phyloP scores from a whole-genome alignment of 2,797 vertebrate species.

The Lindbergichthys nudifrons region DNA sequence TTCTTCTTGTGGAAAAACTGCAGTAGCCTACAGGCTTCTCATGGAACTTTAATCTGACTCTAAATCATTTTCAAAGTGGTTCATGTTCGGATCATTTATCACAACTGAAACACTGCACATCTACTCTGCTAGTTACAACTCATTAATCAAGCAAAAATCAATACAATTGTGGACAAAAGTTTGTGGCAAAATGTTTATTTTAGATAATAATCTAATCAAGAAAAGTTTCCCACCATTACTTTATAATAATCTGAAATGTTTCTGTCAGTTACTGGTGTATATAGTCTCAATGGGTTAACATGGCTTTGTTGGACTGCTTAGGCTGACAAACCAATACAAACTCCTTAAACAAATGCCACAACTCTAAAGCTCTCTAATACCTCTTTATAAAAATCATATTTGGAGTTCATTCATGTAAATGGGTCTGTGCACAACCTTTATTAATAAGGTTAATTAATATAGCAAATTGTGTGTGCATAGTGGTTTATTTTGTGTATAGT shows the following conservation, averaged over 20 bases:
- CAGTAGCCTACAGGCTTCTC: not conserved
- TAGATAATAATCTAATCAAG: too few relatives aligned
- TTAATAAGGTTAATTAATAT: not conserved
- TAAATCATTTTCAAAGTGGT: not conserved
- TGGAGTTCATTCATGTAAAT: not conserved
- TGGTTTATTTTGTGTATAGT: not conserved
- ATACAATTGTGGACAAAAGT: not conserved
- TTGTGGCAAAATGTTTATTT: not conserved
- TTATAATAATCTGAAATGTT: too few relatives aligned
- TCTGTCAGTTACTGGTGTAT: too few relatives aligned
- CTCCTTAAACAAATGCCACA: not conserved
- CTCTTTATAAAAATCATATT: not conserved
- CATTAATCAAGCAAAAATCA: not conserved
- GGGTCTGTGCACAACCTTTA: not conserved
- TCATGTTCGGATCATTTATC: not conserved
- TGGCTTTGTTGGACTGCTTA: too few relatives aligned
- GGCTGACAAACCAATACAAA: not conserved
- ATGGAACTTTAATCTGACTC: too few relatives aligned
- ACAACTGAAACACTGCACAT: not conserved
- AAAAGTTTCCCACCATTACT: too few relatives aligned
- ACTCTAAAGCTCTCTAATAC: not conserved
- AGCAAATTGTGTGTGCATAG: not conserved
- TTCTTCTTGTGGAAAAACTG: not conserved
- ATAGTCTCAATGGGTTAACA: too few relatives aligned
- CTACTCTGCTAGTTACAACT: not conserved